Conservation (phyloP, 2,888 invertebrate species). For the Thecocarcelia acutangulata region DNA sequence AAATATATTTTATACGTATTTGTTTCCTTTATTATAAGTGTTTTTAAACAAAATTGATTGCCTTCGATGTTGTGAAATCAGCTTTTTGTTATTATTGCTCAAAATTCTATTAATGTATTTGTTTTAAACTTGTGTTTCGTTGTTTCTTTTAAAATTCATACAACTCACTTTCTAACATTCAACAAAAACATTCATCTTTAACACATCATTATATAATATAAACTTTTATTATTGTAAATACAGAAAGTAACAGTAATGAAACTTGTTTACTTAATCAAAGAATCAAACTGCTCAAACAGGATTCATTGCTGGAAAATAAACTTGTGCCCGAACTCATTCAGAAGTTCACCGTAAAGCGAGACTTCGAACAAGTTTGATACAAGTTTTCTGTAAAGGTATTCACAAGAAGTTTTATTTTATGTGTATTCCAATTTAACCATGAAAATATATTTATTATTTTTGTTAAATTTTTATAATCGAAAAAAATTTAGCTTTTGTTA, state of each 20-base stretch:
- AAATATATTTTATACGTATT: conserved; percentile 59
- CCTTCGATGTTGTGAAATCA: conserved; percentile 72
- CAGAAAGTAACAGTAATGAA: conserved; percentile 42
- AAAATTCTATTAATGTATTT: conserved; percentile 65
- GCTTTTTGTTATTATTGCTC: conserved; percentile 67
- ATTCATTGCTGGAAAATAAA: too few species aligned
- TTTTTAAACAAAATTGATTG: conserved; percentile 67
- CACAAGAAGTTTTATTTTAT: too few species aligned
- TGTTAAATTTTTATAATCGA: too few species aligned
- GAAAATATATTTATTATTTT: too few species aligned
- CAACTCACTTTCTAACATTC: conserved; percentile 34
- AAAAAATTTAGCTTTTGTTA: too few species aligned
- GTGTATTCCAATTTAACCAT: too few species aligned
- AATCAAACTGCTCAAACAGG: too few species aligned
- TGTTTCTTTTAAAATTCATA: conserved; percentile 13
- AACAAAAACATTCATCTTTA: not conserved
- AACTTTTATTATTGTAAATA: conserved; percentile 36
- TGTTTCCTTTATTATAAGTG: conserved; percentile 66
- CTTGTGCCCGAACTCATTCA: too few species aligned
- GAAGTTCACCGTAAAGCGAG: too few species aligned
- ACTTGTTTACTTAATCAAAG: conserved; percentile 9
- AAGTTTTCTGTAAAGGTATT: too few species aligned
- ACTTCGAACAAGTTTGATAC: too few species aligned
- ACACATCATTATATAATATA: conserved; percentile 16
- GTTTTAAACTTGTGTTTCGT: conserved; percentile 43